Evolutionary conservation across 2,888 invertebrate species (phyloP), one percentile per base, ranked within the genome.

Genomic region (Heliothis peltigera): DNA sequence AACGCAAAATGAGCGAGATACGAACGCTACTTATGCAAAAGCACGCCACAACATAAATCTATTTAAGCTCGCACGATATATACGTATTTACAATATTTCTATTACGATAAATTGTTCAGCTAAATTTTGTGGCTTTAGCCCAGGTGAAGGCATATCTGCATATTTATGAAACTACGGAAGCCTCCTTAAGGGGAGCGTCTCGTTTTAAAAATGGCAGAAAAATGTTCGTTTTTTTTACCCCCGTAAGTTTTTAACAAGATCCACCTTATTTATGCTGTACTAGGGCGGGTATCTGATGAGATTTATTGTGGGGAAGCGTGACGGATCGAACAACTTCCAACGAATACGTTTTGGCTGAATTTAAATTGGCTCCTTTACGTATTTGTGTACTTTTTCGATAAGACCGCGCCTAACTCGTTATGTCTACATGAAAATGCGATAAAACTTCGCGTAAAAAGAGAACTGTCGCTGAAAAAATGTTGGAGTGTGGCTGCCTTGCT

Each of bases 141-240:
- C 94, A 95, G 94, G 94, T 94, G 93, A 94, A 89, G 88, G 92
- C 89, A 93, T 93, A 94, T 94, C 94, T 94, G 92, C 93, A 94
- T 94, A 94, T 94, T 94, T 95, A 95, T 93, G 92, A 90, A 91
- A 92, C 91, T 89, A 89, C 87, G 89, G 89, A 91, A 91, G 88
- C 89, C 89, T 91, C 88, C 90, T 92, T 90, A 89, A 91, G 91
- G 93, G 92, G 92, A 90, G 90, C 88, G 87, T 87, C 89, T 89
- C 85, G 87, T 87, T 89, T 87, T 91, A 91, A 94, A 93, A 93
- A 91, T 87, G 90, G 89, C 88, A 91, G 91, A 89, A 92, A 42
- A 93, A 92, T 90, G 87, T 89, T 87, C 87, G 87, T 89, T 91
- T 89, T 91, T 46, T 89, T 88, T 88, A 82, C 85, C 89, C 81